Evolutionary conservation across 2,113 vertebrate genomes (phyloP), one percentile per base, ranked within the genome.

Genomic region (Elgaria multicarinata): DNA sequence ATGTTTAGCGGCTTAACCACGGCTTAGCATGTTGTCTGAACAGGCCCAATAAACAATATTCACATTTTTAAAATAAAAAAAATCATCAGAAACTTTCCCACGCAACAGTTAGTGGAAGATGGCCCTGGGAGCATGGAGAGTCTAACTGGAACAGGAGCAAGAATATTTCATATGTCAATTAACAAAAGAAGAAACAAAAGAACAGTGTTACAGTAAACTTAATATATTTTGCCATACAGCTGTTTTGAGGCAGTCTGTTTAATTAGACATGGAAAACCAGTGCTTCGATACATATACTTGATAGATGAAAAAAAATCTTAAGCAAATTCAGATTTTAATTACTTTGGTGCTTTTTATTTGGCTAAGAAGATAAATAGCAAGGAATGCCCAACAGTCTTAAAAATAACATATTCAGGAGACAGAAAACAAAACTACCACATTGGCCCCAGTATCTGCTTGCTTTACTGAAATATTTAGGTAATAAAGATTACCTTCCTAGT

Each of bases 381-480:
- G 71, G 2, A 46, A 81, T 55, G 31, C 36, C 76, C 20, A 42
- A 9, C 78, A 58, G 14, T 22, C 24, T 69, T 76, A 58, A 67
- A 2, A 13, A 3, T 13, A 67, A 87, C 67, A 24, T 69, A 12
- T 87, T 87, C 14, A 80, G 89, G 88, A 86, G 42, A 86, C 82
- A 85, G 62, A 31, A 88, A 90, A 53, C 50, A 46, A 91, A 92
- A 90, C 2, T 90, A 86, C 31, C 4, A 20, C 86, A 76, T 88
- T 93, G 62, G 91, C 82, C 90, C 91, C 87, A 36, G 87, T 84
- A 88, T 31, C 92, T 91, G 88, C 91, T 80, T 55, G 18, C 8
- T 82, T 75, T 3, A 66, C 90, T 95, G 90, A 39, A 87, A 94
- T 94, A 67, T 28, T 44, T 33, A 22, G 0, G n/a, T 79, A 87